These are phyloP conservation scores for Oscheius onirici DNA, from an alignment of 2,888 invertebrate species.

Conservation along the genomic window DNA sequence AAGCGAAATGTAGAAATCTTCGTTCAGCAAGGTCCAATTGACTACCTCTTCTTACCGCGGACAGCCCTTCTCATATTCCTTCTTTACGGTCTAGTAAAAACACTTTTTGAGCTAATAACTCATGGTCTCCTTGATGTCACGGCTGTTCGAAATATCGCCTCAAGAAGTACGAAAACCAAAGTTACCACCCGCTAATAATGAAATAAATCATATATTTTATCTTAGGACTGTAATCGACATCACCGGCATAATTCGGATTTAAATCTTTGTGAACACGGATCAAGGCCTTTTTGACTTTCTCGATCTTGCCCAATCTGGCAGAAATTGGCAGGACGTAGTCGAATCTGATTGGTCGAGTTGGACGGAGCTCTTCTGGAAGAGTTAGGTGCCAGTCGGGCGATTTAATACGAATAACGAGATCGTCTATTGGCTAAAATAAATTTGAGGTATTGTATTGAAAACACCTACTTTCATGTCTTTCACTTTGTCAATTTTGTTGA, in stretches of 20 bases:
- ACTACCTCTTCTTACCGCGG: slow-evolving; percentile 10
- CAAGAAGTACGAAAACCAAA: background rate
- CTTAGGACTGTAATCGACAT: background rate
- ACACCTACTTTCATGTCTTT: slow-evolving; percentile 16
- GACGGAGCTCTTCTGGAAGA: slow-evolving; percentile 49
- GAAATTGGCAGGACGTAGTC: slow-evolving; percentile 51
- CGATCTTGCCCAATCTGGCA: slow-evolving; percentile 53
- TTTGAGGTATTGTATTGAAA: background rate
- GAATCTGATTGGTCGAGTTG: slow-evolving; percentile 52
- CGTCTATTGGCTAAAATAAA: slow-evolving; percentile 29
- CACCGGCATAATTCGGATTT: slow-evolving; percentile 17
- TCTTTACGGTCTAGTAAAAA: background rate
- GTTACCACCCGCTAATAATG: background rate
- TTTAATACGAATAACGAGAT: slow-evolving; percentile 13
- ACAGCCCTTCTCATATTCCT: slow-evolving; percentile 8
- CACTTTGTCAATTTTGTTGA: slow-evolving; percentile 63
- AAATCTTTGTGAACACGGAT: slow-evolving; percentile 25
- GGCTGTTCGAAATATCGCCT: background rate
- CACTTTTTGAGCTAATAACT: background rate
- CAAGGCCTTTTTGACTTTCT: slow-evolving; percentile 45
- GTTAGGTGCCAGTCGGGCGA: slow-evolving; percentile 38
- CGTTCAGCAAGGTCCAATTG: slow-evolving; percentile 11
- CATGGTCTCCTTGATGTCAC: background rate
- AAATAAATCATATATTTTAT: slow-evolving; percentile 2
- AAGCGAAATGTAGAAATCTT: background rate